Evolutionary conservation across 2,888 invertebrate genomes (phyloP).

Genomic region (Rhodophaea formosa): DNA sequence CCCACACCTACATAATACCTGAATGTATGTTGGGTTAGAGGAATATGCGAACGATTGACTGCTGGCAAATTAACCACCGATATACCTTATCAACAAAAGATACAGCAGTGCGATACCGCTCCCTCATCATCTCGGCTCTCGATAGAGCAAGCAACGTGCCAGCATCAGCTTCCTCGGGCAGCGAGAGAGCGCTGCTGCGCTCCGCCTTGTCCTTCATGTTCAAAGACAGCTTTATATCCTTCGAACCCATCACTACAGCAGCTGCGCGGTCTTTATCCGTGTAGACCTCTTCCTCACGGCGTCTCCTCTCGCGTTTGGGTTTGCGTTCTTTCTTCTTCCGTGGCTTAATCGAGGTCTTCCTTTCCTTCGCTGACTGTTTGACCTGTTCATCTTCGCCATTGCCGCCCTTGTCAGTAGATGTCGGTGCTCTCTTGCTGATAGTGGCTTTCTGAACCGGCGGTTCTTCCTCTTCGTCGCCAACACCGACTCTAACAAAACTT

Average conservation of each 20-base stretch:
- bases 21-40: too few relatives aligned
- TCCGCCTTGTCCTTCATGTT: slow-evolving; percentile 90
- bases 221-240: slow-evolving; percentile 92
- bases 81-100: slow-evolving; percentile 90
- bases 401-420: slow-evolving; percentile 50
- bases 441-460: slow-evolving; percentile 64
- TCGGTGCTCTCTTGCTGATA: slow-evolving; percentile 67
- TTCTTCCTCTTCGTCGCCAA: slow-evolving; percentile 80
- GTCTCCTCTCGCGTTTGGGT: slow-evolving; percentile 62
- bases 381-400: slow-evolving; percentile 52
- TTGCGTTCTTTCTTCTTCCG: slow-evolving; percentile 59
- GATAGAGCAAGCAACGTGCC: slow-evolving; percentile 88
- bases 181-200: slow-evolving; percentile 85
- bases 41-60: too few relatives aligned
- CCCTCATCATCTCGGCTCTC: slow-evolving; percentile 87
- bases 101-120: slow-evolving; percentile 86
- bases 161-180: slow-evolving; percentile 90
- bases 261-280: slow-evolving; percentile 96
- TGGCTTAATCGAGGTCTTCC: slow-evolving; percentile 60
- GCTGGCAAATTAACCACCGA: neutral
- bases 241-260: slow-evolving; percentile 92
- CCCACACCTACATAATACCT: too few relatives aligned
- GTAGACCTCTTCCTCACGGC: slow-evolving; percentile 87
- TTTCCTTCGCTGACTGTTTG: slow-evolving; percentile 54
- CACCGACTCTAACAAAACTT: slow-evolving; percentile 88